phyloP scores from a whole-genome alignment of 1,140 invertebrate species.

The Euwallacea similis region DNA sequence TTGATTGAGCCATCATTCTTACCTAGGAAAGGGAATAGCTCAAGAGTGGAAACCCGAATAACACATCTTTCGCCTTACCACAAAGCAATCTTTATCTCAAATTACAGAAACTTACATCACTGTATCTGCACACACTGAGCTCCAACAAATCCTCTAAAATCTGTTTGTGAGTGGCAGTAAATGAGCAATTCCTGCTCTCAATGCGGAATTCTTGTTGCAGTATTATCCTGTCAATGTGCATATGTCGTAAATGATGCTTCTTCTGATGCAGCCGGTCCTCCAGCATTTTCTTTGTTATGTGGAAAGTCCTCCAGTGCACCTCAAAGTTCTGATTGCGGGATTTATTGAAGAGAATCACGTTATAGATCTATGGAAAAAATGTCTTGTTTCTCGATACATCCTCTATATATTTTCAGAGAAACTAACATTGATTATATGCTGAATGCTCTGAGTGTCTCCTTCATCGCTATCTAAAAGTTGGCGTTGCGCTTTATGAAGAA shows the following conservation, averaged over 20 bases:
- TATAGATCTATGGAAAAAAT: slow-evolving; percentile 59
- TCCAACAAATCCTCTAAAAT: slow-evolving; percentile 67
- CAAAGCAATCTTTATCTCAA: slow-evolving; percentile 6
- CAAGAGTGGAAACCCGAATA: not conserved
- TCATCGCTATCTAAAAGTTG: slow-evolving; percentile 64
- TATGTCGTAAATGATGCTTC: slow-evolving; percentile 64
- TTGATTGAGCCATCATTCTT: slow-evolving; percentile 64
- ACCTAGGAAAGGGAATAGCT: slow-evolving; percentile 53
- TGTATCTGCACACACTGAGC: slow-evolving; percentile 69
- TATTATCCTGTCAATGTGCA: slow-evolving; percentile 66
- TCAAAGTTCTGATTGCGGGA: slow-evolving; percentile 59
- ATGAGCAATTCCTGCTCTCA: slow-evolving; percentile 51
- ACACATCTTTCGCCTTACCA: not conserved
- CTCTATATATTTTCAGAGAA: not conserved
- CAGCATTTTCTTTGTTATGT: slow-evolving; percentile 62
- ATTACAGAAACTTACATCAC: slow-evolving; percentile 56
- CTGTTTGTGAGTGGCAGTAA: slow-evolving; percentile 62
- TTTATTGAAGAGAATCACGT: slow-evolving; percentile 61
- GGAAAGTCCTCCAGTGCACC: slow-evolving; percentile 61
- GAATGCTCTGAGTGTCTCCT: slow-evolving; percentile 76
- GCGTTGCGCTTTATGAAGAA: slow-evolving; percentile 60
- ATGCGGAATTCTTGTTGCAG: slow-evolving; percentile 70
- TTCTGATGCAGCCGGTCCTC: slow-evolving; percentile 65
- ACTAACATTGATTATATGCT: slow-evolving; percentile 58
- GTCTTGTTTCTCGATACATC: not conserved